Base-by-base conservation (phyloP, 2,888 invertebrate species). In the Ornithoptera priamus region DNA sequence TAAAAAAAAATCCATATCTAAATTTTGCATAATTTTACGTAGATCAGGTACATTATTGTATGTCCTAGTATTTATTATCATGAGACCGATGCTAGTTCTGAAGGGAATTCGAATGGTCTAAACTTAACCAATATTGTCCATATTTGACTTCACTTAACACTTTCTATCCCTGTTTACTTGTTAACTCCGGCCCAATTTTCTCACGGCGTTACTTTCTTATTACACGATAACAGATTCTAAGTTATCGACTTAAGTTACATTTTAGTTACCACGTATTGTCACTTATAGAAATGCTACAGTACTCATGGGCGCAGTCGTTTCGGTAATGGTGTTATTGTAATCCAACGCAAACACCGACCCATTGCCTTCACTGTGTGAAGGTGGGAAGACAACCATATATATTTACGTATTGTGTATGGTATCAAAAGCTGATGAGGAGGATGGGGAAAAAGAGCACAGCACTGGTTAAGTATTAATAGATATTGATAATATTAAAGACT, bases 101-200 rank as follows among this genome's bases (percentile, higher is more conserved):
- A 8, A n/a, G 18, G 53, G 1, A 42, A 62, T 46, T 30, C 36
- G 18, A 63, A 30, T 53, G 39, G 50, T 50, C 59, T 60, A 10
- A n/a, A 50, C 30, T 24, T 53, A 56, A 61, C 24, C 65, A 65
- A 69, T 61, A 65, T 18, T 65, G 65, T 65, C 12, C 50, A 30
- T 61, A 39, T 70, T 70, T 67, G 66, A 67, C 66, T 59, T 70
- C 63, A 63, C 63, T 70, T 70, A 70, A 36, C 67, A 67, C 70
- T 62, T 65, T 50, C 30, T 12, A 36, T 62, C 30, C 53, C 20
- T 63, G 59, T 70, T 66, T 70, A 63, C 66, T 60, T 20, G 42
- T 6, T 58, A 5, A 39, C 56, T 68, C 58, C 62, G 65, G 62
- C 61, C 65, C 46, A 69, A 62, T 69, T 69, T 65, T 65, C 69